Evolutionary conservation across 1,140 invertebrate genomes (phyloP).

Genomic region (Vanessa tameamea): DNA sequence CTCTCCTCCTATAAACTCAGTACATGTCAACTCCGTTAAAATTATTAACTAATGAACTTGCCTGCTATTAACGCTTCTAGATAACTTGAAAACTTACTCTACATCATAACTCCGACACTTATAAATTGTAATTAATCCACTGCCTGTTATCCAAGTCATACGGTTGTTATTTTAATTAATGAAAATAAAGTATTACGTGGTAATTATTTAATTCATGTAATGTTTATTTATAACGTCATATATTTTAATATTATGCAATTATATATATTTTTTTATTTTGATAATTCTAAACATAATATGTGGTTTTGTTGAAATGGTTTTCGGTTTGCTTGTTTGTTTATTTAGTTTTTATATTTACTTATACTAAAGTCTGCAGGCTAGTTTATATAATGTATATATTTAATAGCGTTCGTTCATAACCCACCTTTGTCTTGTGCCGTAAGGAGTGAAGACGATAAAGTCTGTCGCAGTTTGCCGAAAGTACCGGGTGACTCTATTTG

Average conservation of each 20-base stretch:
- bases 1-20: neutral
- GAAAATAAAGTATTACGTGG: conserved; percentile 1
- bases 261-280: too few relatives aligned
- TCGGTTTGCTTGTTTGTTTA: too few relatives aligned
- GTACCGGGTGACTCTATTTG: conserved; percentile 83
- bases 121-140: conserved; percentile 41
- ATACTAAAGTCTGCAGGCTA: too few relatives aligned
- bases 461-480: conserved; percentile 90
- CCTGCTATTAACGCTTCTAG: conserved; percentile 11
- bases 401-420: neutral
- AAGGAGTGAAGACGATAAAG: conserved; percentile 88
- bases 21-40: conserved; percentile 15
- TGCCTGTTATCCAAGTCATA: conserved; percentile 20
- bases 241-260: too few relatives aligned
- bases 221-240: too few relatives aligned
- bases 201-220: neutral
- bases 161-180: conserved; percentile 19
- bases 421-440: conserved; percentile 90
- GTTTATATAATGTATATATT: too few relatives aligned
- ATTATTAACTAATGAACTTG: conserved; percentile 32
- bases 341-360: too few relatives aligned
- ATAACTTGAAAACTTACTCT: conserved; percentile 29
- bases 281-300: too few relatives aligned
- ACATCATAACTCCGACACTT: conserved; percentile 31
- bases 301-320: too few relatives aligned